Percentiles rank a stretch among this genome's conserved stretches.
Evolutionary conservation across 2,888 invertebrate species (phyloP).

Genomic region (Drosophila helvetica): DNA sequence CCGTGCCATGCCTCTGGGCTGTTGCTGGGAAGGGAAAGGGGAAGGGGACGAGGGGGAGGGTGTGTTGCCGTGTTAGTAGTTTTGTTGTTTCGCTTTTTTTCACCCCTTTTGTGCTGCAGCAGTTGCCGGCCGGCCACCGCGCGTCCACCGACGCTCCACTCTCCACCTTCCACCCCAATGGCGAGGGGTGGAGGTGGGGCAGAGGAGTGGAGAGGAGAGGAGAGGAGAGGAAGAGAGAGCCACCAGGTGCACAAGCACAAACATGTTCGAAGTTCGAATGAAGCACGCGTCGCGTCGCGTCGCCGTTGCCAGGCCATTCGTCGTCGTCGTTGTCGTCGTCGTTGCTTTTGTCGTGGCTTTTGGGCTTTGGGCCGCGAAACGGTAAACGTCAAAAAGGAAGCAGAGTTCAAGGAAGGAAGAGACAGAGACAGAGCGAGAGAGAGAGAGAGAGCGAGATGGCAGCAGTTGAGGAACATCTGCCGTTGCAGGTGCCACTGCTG

Average conservation of each 20-base stretch:
- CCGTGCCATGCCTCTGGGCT: conserved; percentile 48
- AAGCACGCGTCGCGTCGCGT: conserved; percentile 19
- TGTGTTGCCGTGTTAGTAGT: conserved; percentile 23
- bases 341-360: conserved; percentile 46
- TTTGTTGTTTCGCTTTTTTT: conserved; percentile 30
- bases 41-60: background rate
- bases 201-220: background rate
- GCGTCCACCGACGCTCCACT: background rate
- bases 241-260: conserved; percentile 58
- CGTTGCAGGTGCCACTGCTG: conserved; percentile 10
- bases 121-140: conserved; percentile 1
- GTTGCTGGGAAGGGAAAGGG: background rate
- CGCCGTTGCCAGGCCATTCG: conserved; percentile 52
- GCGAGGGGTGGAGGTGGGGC: background rate
- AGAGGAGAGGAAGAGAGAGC: conserved; percentile 1
- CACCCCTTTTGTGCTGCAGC: background rate
- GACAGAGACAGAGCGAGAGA: background rate
- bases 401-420: background rate
- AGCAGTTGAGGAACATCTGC: conserved; percentile 1
- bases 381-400: conserved; percentile 42
- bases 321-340: conserved; percentile 10
- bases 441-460: background rate
- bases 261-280: conserved; percentile 69
- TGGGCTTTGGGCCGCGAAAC: conserved; percentile 45
- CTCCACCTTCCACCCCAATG: background rate